Evolutionary conservation across 2,888 invertebrate genomes (phyloP).

Genomic region (Macrophya alboannulata): DNA sequence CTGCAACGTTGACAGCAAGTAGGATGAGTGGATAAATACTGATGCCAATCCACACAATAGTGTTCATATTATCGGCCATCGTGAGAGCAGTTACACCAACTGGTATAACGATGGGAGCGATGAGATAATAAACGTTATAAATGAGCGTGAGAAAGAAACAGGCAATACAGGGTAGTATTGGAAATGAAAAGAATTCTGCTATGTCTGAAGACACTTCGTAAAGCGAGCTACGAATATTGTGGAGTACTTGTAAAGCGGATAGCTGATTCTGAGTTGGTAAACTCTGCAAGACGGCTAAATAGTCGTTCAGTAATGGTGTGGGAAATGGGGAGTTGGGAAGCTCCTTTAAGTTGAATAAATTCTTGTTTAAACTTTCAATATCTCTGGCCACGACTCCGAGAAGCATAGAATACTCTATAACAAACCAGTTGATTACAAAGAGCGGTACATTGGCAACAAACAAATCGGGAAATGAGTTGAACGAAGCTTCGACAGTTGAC

Average conservation of each 20-base stretch:
- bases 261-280: background rate
- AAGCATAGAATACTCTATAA: background rate
- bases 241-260: background rate
- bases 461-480: background rate
- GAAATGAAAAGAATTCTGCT: slow-evolving; percentile 2
- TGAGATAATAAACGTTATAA: slow-evolving; percentile 18
- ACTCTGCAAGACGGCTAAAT: background rate
- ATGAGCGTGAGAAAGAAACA: background rate
- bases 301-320: background rate
- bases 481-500: background rate
- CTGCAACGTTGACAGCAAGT: background rate
- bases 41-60: background rate
- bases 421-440: background rate
- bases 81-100: background rate
- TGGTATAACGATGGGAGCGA: background rate
- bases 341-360: background rate
- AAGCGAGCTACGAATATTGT: background rate
- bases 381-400: background rate
- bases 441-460: background rate
- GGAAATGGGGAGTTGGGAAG: background rate
- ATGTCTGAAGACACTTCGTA: background rate
- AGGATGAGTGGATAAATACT: background rate
- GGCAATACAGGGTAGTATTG: background rate
- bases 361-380: background rate
- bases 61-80: background rate